These are phyloP conservation scores for Formica aserva DNA, from an alignment of 2,888 invertebrate species.

Conservation along the genomic window DNA sequence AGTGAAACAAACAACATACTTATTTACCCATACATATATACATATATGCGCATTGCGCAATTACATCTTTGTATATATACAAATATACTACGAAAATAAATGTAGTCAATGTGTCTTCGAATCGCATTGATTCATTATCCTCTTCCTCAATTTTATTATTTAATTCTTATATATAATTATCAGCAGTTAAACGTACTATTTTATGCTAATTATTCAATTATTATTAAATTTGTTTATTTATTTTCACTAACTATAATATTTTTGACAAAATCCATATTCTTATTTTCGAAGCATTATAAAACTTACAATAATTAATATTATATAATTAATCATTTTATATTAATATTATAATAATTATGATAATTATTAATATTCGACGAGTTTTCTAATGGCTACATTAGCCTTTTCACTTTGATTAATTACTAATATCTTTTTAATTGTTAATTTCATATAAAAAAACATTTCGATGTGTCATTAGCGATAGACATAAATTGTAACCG, in stretches of 20 bases:
- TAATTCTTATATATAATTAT: background rate
- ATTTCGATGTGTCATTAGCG: background rate
- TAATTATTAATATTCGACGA: background rate
- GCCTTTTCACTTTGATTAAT: background rate
- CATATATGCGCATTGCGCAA: slow-evolving; percentile 9
- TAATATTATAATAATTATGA: background rate
- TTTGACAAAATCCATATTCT: background rate
- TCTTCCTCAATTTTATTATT: background rate
- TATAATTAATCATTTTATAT: background rate
- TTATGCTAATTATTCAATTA: slow-evolving; percentile 1
- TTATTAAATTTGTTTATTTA: background rate
- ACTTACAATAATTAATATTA: background rate
- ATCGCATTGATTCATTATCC: background rate
- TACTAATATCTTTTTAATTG: background rate
- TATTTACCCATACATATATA: background rate
- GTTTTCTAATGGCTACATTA: background rate
- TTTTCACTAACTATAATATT: background rate
- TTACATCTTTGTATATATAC: slow-evolving; percentile 63
- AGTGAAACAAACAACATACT: slow-evolving; percentile 24
- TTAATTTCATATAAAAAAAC: background rate
- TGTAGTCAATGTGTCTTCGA: slow-evolving; percentile 55
- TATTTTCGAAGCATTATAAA: background rate
- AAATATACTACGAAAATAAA: slow-evolving; percentile 59
- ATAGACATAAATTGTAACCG: slow-evolving; percentile 3
- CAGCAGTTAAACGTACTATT: background rate